Evolutionary conservation across 2,797 vertebrate species (phyloP), one percentile per base, ranked within the genome.

Genomic region (Prunella strophiata): DNA sequence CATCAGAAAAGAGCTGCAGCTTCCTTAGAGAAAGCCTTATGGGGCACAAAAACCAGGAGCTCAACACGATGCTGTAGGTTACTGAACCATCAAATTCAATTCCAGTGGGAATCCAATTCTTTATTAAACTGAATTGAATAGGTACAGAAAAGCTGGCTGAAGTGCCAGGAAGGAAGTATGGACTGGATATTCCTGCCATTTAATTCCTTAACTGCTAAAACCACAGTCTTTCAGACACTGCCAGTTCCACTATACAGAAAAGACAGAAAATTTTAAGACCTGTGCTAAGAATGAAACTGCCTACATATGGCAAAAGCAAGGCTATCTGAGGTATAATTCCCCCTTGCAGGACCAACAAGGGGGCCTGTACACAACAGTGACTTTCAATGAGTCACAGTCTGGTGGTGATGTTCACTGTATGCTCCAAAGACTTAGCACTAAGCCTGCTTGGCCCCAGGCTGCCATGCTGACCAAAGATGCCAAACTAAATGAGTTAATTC

Each of bases 381-480:
- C 68, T 91, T 91, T 82, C 71, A 89, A 23, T 65, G 72, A 51
- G 93, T 91, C 93, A 94, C 92, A 95, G 92, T 89, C 92, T 83
- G 62, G 72, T 74, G 68, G 25, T 59, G 47, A 79, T 80, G 38
- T 38, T 80, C 47, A 79, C 58, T 0, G 1, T 73, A 79, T 47
- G 93, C 83, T 91, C 80, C 43, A 82, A 1, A 9, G 83, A 42
- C 48, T 82, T 8, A 74, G 55, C 42, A 85, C 78, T 91, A 79
- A 91, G 74, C 36, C 67, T 94, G 57, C 63, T 50, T 73, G 76
- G 70, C 77, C 88, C 36, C 65, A 73, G 52, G 45, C 77, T 81
- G 63, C 76, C 61, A 71, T 23, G 71, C n/a, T 86, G 71, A 52
- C 70, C 45, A 66, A 48, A 73, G 66, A 29, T 65, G 61, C 45